These are phyloP conservation scores for Mimachlamys varia DNA, from an alignment of 2,888 invertebrate species.

Conservation along the genomic window DNA sequence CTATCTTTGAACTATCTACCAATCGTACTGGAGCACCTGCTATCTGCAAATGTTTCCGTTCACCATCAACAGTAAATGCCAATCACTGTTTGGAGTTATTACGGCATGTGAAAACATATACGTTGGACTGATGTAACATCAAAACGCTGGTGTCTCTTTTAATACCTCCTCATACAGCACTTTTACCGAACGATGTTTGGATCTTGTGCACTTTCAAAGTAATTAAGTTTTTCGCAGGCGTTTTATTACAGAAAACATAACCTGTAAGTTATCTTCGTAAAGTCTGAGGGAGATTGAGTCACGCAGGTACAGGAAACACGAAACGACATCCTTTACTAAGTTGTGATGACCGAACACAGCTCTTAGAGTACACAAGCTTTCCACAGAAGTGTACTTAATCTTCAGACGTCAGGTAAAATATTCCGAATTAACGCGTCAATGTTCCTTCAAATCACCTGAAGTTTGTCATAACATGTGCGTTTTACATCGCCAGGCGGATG, in stretches of 20 bases:
- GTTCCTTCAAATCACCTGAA: background rate
- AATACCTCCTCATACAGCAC: background rate
- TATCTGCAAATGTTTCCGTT: background rate
- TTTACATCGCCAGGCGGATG: background rate
- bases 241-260: background rate
- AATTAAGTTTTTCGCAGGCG: background rate
- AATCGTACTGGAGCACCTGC: background rate
- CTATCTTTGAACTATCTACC: too few relatives aligned
- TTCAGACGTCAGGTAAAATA: background rate
- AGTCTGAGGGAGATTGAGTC: background rate
- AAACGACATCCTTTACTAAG: background rate
- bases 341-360: background rate
- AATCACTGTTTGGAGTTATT: background rate
- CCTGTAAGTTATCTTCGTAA: background rate
- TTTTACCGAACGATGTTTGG: background rate
- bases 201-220: background rate
- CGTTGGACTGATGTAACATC: background rate
- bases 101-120: background rate
- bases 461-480: background rate
- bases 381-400: background rate
- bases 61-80: background rate
- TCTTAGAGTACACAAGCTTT: background rate
- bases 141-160: background rate
- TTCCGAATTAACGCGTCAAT: background rate
- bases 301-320: background rate